phyloP scores from a whole-genome alignment of 2,888 invertebrate species.

The Ochropleura leucogaster region DNA sequence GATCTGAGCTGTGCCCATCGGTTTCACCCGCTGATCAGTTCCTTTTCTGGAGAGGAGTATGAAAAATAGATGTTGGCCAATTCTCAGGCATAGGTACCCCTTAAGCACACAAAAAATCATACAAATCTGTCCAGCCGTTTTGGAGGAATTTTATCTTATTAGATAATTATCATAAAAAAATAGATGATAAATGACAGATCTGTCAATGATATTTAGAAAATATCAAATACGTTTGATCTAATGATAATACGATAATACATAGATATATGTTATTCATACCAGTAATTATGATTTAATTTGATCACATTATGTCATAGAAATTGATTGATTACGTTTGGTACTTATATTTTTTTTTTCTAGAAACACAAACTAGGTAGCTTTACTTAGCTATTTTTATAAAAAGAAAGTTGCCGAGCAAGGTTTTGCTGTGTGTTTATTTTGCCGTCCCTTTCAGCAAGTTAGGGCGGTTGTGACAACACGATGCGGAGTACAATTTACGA shows the following conservation, averaged over 20 bases:
- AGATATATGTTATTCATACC: background rate
- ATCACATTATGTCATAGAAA: background rate
- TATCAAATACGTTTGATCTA: background rate
- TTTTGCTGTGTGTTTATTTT: conserved; percentile 15
- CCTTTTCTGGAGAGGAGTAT: no score
- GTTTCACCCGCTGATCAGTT: no score
- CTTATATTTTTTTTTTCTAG: background rate
- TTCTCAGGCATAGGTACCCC: no score
- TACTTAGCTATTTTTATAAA: background rate
- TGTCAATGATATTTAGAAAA: background rate
- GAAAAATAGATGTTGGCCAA: no score
- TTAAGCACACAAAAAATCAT: no score
- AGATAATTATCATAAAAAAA: no score
- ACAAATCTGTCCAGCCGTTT: no score
- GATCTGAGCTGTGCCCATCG: no score
- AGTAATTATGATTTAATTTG: no score
- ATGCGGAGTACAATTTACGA: no score
- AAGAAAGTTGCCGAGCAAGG: background rate
- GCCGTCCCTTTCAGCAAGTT: conserved; percentile 6
- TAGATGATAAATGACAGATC: background rate
- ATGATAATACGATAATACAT: background rate
- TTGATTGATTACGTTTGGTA: background rate
- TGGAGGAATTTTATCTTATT: no score
- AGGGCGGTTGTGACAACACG: background rate
- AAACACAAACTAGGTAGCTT: background rate